Conservation (phyloP, 2,888 invertebrate species). For the Chrysotoxum bicinctum region DNA sequence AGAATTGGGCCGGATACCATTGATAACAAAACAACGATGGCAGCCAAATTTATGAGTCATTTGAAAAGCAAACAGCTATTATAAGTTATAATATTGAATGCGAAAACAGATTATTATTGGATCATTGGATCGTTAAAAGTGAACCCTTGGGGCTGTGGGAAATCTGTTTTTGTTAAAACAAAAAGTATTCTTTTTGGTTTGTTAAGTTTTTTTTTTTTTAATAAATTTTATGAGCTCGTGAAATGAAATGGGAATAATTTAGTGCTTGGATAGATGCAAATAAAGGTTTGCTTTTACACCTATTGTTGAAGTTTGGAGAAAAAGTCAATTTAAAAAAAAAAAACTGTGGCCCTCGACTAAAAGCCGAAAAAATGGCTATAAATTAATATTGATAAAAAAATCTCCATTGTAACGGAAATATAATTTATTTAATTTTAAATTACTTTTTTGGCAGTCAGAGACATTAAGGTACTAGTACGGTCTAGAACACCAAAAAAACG, state of each 20-base stretch:
- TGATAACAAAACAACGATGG: neutral
- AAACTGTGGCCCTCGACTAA: too few species aligned
- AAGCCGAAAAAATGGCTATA: too few species aligned
- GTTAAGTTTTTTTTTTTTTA: neutral
- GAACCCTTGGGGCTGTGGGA: neutral
- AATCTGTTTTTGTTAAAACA: constrained; percentile 16
- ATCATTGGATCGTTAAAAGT: constrained; percentile 24
- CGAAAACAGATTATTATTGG: constrained; percentile 28
- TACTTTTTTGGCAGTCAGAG: too few species aligned
- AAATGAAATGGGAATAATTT: neutral
- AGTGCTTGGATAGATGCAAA: neutral
- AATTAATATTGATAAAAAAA: too few species aligned
- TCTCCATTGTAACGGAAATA: too few species aligned
- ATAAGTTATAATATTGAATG: neutral
- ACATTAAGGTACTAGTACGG: too few species aligned
- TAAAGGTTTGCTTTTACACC: too few species aligned
- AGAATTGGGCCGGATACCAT: neutral
- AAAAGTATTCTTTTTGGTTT: constrained; percentile 1
- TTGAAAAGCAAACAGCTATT: constrained; percentile 16
- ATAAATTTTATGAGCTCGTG: neutral
- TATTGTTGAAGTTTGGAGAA: neutral
- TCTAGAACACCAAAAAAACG: too few species aligned
- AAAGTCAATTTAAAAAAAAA: neutral
- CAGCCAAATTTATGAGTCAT: constrained; percentile 24
- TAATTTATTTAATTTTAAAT: too few species aligned